Evolutionary conservation across 2,797 vertebrate species (phyloP).

Genomic region (Pogonophryne albipinna): DNA sequence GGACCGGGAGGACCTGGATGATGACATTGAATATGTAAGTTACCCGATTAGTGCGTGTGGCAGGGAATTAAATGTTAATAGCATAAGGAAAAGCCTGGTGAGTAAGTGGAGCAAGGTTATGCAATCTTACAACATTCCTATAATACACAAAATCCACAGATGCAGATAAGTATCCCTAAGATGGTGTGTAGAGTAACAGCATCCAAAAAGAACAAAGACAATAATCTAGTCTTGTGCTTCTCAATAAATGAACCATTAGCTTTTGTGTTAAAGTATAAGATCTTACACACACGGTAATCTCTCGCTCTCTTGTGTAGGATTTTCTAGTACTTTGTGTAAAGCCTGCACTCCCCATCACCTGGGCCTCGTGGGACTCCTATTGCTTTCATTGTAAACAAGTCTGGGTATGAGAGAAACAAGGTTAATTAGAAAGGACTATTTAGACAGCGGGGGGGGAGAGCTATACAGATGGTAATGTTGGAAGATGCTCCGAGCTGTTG

Average conservation of each 20-base stretch:
- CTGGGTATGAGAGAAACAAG: slow-evolving; percentile 67
- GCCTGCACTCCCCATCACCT: slow-evolving; percentile 52
- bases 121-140: neutral
- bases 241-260: slow-evolving; percentile 34
- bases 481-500: slow-evolving; percentile 63
- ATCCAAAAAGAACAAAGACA: slow-evolving; percentile 23
- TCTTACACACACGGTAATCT: slow-evolving; percentile 51
- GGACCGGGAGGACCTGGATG: slow-evolving; percentile 91
- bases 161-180: slow-evolving; percentile 14
- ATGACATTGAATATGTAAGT: slow-evolving; percentile 97
- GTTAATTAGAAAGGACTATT: slow-evolving; percentile 78
- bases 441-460: slow-evolving; percentile 65
- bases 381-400: slow-evolving; percentile 77
- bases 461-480: slow-evolving; percentile 70
- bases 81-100: slow-evolving; percentile 7
- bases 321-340: slow-evolving; percentile 58
- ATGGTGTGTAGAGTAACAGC: neutral
- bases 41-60: neutral
- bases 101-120: slow-evolving; percentile 10
- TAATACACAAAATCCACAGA: slow-evolving; percentile 1
- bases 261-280: slow-evolving; percentile 38
- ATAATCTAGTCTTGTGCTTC: slow-evolving; percentile 13
- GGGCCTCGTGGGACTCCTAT: slow-evolving; percentile 63
- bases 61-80: neutral
- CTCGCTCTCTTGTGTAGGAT: slow-evolving; percentile 49